Evolutionary conservation across 2,888 invertebrate genomes (phyloP).

Genomic region (Phalangium opilio): DNA sequence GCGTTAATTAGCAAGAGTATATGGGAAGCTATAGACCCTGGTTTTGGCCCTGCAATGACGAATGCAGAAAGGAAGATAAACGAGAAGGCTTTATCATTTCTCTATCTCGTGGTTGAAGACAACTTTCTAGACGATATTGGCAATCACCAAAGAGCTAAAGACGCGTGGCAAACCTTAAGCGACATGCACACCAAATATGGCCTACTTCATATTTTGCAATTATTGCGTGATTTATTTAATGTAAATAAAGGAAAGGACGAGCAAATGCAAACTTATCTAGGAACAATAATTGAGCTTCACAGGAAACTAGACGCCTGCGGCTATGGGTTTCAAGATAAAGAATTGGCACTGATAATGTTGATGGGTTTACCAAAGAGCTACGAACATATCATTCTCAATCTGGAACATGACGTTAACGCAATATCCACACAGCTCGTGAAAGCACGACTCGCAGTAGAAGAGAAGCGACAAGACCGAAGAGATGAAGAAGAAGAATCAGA

Average conservation of each 20-base stretch:
- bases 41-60: not conserved
- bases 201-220: not conserved
- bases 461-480: too few relatives aligned
- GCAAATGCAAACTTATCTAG: not conserved
- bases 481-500: too few relatives aligned
- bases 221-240: conserved; percentile 6
- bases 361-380: too few relatives aligned
- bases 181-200: conserved; percentile 4
- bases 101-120: conserved; percentile 4
- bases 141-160: not conserved
- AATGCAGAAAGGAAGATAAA: conserved; percentile 1
- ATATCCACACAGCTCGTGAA: too few relatives aligned
- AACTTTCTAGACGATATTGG: not conserved
- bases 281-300: not conserved
- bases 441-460: too few relatives aligned
- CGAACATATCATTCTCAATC: too few relatives aligned
- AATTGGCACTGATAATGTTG: too few relatives aligned
- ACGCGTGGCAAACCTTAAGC: not conserved
- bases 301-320: too few relatives aligned
- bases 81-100: conserved; percentile 3
- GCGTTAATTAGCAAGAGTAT: not conserved
- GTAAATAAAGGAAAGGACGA: conserved; percentile 1
- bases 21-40: conserved; percentile 4
- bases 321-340: too few relatives aligned
- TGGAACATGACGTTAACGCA: too few relatives aligned